Percentiles rank a stretch among this genome's conserved stretches.
Conservation (phyloP, 2,888 invertebrate genomes). For the Ceriagrion tenellum region DNA sequence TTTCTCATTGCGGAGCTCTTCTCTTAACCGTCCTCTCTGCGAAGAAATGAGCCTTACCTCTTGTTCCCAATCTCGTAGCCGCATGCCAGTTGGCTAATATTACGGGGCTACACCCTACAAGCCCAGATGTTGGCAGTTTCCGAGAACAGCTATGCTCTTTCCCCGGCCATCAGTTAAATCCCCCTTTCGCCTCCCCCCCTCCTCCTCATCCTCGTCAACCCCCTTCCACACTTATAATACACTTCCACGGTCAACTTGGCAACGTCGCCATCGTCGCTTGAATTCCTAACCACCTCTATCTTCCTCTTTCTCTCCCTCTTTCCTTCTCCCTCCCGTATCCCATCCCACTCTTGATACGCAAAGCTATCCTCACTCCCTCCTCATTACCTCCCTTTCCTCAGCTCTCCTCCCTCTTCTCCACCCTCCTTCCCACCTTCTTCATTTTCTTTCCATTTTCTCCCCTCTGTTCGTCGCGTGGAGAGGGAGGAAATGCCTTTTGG, state of each 20-base stretch:
- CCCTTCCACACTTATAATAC: slow-evolving; percentile 4
- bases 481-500: neutral
- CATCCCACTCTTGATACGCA: neutral
- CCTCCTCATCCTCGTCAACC: neutral
- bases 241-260: slow-evolving; percentile 53
- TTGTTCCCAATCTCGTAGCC: neutral
- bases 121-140: slow-evolving; percentile 64
- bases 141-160: slow-evolving; percentile 32
- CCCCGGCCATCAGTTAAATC: neutral
- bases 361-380: neutral
- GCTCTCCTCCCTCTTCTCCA: no score
- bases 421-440: neutral
- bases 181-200: neutral
- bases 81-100: slow-evolving; percentile 62
- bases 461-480: neutral
- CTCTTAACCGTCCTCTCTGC: neutral
- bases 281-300: slow-evolving; percentile 62
- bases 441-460: neutral
- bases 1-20: neutral
- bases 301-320: neutral
- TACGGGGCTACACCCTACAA: slow-evolving; percentile 40
- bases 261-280: slow-evolving; percentile 49
- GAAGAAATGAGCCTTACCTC: neutral
- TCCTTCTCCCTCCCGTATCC: neutral
- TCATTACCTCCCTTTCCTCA: neutral